Base-by-base conservation (phyloP, 2,888 invertebrate genomes). In the Ophonus ardosiacus region DNA sequence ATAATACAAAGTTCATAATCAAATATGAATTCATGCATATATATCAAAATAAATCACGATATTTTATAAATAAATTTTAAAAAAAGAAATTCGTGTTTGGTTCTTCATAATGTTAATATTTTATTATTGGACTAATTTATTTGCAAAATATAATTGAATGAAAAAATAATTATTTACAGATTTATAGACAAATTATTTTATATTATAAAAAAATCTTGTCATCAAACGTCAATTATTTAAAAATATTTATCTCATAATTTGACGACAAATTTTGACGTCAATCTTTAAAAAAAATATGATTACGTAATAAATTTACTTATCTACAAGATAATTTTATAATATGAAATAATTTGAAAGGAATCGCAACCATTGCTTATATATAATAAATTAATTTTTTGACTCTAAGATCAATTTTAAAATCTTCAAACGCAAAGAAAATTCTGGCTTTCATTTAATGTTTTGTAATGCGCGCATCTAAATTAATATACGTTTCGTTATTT, bases 121-220 rank as follows among this genome's bases (percentile, higher is more conserved):
- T 74, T 40, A 40, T 74, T 43, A 40, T 74, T 74, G 7, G 43
- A 15, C 40, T 40, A 74, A 68, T 43, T 68, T 68, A 68, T 68
- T 18, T 43, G 17, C 71, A 21, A 17, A 74, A 68, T 24, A 1
- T 24, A 68, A 74, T 68, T 74, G 18, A 74, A 74, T 74, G 71
- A 74, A 74, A 74, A 74, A 74, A 74, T 74, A 74, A 40, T 40
- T 74, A 74, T 74, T 74, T 74, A 74, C 71, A 74, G 17, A 68
- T 74, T 43, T 43, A 74, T 74, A 18, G 15, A 74, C 18, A 43
- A 74, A 74, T 40, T 68, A 13, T 68, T 74, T 43, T 43, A 43
- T 74, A 74, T 74, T 74, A 74, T 74, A 74, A 74, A 74, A 40
- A 17, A 43, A 74, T 74, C 68, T 74, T 43, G 43, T 74, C 43